phyloP scores from a whole-genome alignment of 2,888 invertebrate genomes.

The Ormyrus nitidulus region DNA sequence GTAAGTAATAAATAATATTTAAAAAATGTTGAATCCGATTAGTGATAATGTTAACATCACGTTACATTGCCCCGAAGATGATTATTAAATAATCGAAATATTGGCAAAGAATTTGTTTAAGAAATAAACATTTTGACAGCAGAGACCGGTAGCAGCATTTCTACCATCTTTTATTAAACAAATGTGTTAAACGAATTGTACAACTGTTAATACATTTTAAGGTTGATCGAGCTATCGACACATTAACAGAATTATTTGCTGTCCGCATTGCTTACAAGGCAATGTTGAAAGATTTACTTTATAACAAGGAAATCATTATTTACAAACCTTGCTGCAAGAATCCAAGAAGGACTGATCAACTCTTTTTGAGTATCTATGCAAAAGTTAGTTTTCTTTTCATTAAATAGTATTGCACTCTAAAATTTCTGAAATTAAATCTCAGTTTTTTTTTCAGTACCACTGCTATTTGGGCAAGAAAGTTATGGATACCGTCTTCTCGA shows the following conservation, averaged over 20 bases:
- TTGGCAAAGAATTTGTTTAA: no score
- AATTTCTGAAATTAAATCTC: neutral
- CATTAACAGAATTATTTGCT: neutral
- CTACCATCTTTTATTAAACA: no score
- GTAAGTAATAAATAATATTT: neutral
- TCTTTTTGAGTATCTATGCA: neutral
- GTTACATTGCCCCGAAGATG: no score
- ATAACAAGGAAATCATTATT: neutral
- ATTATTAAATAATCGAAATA: no score
- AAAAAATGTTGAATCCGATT: neutral
- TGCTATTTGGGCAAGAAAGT: constrained; percentile 7
- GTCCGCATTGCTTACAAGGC: constrained; percentile 10
- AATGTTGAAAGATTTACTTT: neutral
- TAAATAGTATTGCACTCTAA: neutral
- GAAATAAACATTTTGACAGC: no score
- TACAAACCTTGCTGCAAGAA: neutral
- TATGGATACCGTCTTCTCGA: neutral
- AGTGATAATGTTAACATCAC: no score
- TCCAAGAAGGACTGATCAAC: neutral
- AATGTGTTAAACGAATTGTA: no score
- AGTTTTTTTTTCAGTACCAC: constrained; percentile 7
- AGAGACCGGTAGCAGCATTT: no score
- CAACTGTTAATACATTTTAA: constrained; percentile 1
- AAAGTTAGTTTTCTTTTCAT: constrained; percentile 5
- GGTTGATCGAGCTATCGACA: neutral